Conservation (phyloP, 2,113 vertebrate genomes). For the Polyodon spathula region DNA sequence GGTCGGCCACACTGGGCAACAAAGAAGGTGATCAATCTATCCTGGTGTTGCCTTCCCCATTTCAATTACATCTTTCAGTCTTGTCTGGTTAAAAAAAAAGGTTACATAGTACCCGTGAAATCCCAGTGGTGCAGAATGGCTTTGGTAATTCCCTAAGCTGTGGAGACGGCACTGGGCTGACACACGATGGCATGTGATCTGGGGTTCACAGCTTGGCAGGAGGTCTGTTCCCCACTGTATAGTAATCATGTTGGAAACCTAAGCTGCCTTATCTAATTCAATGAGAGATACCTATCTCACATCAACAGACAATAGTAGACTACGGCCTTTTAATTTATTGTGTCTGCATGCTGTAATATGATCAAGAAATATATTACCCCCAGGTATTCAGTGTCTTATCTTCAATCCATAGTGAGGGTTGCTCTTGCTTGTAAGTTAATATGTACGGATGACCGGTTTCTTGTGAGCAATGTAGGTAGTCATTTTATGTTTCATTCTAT, state of each 20-base stretch:
- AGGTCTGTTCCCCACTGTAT: not conserved
- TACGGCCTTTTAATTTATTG: not conserved
- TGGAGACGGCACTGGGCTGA: too few relatives aligned
- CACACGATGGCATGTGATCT: not conserved
- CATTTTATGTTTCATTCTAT: too few relatives aligned
- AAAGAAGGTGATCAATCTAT: not conserved
- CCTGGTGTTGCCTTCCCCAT: not conserved
- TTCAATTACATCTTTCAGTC: not conserved
- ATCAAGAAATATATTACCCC: not conserved
- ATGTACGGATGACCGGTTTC: too few relatives aligned
- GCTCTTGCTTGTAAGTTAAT: too few relatives aligned
- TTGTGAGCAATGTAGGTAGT: too few relatives aligned
- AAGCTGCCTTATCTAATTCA: constrained; percentile 1
- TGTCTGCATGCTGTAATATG: not conserved
- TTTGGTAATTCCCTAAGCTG: not conserved
- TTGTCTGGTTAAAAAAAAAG: not conserved
- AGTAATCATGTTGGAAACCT: not conserved
- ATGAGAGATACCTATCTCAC: constrained; percentile 12
- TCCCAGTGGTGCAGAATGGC: not conserved
- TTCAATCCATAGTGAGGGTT: too few relatives aligned
- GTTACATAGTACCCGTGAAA: constrained; percentile 1
- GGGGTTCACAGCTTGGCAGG: not conserved
- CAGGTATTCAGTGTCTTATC: not conserved
- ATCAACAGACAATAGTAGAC: not conserved
- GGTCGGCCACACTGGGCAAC: not conserved